Percentiles rank a stretch among this genome's conserved stretches.
These are phyloP conservation scores for Rambutsinella grinnellia DNA, from an alignment of 2,888 invertebrate genomes.

Conservation along the genomic window DNA sequence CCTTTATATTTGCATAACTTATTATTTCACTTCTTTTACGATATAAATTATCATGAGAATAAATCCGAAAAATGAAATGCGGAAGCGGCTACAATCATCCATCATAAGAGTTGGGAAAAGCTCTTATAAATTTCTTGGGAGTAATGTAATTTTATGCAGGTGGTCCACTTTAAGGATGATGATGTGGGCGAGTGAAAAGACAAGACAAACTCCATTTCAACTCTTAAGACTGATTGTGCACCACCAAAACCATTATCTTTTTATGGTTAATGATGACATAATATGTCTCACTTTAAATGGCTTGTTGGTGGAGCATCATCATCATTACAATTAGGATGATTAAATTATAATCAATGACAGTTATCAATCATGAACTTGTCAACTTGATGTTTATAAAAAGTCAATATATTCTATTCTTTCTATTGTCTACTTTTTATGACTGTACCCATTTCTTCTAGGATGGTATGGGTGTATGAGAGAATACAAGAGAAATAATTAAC, in stretches of 20 bases:
- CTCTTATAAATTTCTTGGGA: too few relatives aligned
- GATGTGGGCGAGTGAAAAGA: constrained; percentile 30
- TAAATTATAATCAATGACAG: constrained; percentile 2
- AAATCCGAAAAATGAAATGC: neutral
- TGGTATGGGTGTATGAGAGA: too few relatives aligned
- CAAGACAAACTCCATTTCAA: neutral
- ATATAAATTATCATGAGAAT: too few relatives aligned
- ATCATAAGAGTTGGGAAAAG: neutral
- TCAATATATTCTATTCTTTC: too few relatives aligned
- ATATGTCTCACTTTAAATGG: constrained; percentile 36
- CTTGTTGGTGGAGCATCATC: constrained; percentile 9
- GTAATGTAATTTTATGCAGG: constrained; percentile 2
- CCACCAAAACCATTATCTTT: constrained; percentile 11
- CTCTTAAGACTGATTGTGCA: constrained; percentile 15
- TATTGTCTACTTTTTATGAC: too few relatives aligned
- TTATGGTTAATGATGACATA: constrained; percentile 42
- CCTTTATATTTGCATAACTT: neutral
- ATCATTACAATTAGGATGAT: neutral
- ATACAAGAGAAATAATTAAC: too few relatives aligned
- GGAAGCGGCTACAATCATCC: neutral
- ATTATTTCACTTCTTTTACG: neutral
- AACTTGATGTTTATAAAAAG: too few relatives aligned
- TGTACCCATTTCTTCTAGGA: too few relatives aligned
- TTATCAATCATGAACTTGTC: neutral
- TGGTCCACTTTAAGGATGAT: neutral